Base-by-base conservation (phyloP, 1,140 invertebrate genomes). In the Armadillidium nasatum region DNA sequence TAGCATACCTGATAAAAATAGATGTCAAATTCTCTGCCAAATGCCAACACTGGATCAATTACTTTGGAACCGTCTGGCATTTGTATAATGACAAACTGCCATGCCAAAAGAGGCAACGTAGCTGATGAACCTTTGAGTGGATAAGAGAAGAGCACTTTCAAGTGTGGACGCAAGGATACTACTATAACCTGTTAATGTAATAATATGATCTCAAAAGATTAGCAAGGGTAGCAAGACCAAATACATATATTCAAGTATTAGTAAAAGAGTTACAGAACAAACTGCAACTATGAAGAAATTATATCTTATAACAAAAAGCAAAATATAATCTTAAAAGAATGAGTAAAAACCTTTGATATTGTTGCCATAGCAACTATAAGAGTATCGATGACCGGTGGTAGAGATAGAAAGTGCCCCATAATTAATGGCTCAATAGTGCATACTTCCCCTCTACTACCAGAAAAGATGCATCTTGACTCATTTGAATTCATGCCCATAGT, bases 311-410 rank as follows among this genome's bases (percentile, higher is more conserved):
- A 33, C 6, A 33, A 33, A 33, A 33, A 33, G 33, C 6, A 33
- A 33, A 33, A 33, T 33, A 33, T 33, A 33, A 33, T 33, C 6
- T 33, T 33, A 33, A n/a, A 33, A 33, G 33, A 33, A n/a, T n/a
- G 33, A 33, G 33, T 33, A 33, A 33, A 1, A 33, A 91, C 90
- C 87, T 96, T 95, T 0, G 94, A 94, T 69, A 97, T 86, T 7
- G 95, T 96, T 0, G 94, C 96, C 88, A 99, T 89, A 4, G 96
- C 95, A 71, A 98, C 88, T 75, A 97, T 88, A 82, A 91, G 89
- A 83, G 91, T 89, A 83, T 90, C 89, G 83, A 89, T 88, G 44
- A 94, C 85, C 2, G 92, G 90, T 83, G 93, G 90, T 50, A 89
- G 86, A 72, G 89, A 88, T 2, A 60, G 50, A 75, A 91, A 83